Percentiles rank a stretch among this genome's conserved stretches.
phyloP scores from a whole-genome alignment of 2,797 vertebrate genomes.

The Cephalopachus bancanus region DNA sequence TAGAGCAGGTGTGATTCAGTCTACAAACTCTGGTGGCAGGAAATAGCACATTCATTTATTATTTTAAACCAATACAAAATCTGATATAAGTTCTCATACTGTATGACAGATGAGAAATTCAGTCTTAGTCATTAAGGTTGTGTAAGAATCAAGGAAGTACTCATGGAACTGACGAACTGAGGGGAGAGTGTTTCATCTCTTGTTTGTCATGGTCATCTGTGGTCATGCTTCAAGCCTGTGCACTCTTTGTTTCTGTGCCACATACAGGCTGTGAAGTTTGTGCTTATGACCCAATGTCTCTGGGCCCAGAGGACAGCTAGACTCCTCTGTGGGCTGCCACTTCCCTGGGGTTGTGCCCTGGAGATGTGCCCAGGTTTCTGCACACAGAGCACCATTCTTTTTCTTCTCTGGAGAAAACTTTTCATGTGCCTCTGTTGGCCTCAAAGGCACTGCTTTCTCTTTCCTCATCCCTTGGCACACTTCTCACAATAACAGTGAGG shows the following conservation, averaged over 20 bases:
- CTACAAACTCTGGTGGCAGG: conserved; percentile 55
- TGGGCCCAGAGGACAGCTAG: neutral
- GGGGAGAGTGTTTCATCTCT: neutral
- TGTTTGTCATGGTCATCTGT: neutral
- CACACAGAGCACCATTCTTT: neutral
- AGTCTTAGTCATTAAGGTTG: conserved; percentile 37
- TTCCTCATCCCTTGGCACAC: neutral
- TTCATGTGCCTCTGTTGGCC: neutral
- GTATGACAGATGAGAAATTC: conserved; percentile 10
- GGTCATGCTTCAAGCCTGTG: neutral
- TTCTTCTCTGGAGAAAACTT: neutral
- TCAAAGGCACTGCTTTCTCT: neutral
- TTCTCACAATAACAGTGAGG: neutral
- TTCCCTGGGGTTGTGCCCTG: neutral
- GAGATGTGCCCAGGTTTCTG: neutral
- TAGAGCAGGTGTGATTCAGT: conserved; percentile 69
- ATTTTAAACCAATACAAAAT: conserved; percentile 62
- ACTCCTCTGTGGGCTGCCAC: too few relatives aligned
- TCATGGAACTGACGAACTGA: neutral
- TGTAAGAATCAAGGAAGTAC: neutral
- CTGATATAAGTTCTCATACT: neutral
- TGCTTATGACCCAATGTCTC: neutral
- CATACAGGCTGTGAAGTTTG: neutral
- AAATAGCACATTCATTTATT: conserved; percentile 70
- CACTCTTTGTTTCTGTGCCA: neutral